Evolutionary conservation across 2,888 invertebrate genomes (phyloP).

Genomic region (Ligdia adustata): DNA sequence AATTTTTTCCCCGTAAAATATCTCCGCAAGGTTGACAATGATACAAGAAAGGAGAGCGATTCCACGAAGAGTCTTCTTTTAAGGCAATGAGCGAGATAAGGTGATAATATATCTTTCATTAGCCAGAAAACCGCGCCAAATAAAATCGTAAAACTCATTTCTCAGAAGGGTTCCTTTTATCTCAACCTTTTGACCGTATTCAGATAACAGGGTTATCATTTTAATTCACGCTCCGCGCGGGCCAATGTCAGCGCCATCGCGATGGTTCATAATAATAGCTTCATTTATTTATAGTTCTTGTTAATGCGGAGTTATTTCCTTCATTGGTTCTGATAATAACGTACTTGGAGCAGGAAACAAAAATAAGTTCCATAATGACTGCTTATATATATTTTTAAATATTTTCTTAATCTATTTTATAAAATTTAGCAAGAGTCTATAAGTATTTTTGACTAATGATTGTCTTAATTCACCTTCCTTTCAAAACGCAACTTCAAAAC

Average conservation of each 20-base stretch:
- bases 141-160: constrained; percentile 32
- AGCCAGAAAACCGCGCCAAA: constrained; percentile 40
- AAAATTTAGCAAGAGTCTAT: too few species aligned
- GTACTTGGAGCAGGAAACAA: too few species aligned
- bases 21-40: constrained; percentile 58
- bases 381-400: too few species aligned
- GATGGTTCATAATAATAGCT: neutral
- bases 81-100: constrained; percentile 53
- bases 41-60: constrained; percentile 54
- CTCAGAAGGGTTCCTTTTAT: constrained; percentile 29
- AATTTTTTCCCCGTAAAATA: constrained; percentile 58
- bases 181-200: constrained; percentile 30
- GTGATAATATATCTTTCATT: constrained; percentile 53
- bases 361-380: too few species aligned
- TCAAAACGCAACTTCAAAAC: too few species aligned
- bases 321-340: neutral
- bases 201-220: constrained; percentile 17
- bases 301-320: constrained; percentile 1
- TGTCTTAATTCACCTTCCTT: too few species aligned
- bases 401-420: too few species aligned
- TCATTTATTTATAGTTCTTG: constrained; percentile 8
- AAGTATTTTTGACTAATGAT: too few species aligned
- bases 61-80: constrained; percentile 50
- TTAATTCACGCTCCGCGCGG: constrained; percentile 8
- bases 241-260: constrained; percentile 10